Percentiles rank a stretch among this genome's conserved stretches.
These are phyloP conservation scores for Aelia acuminata DNA, from an alignment of 2,888 invertebrate genomes.

Conservation along the genomic window DNA sequence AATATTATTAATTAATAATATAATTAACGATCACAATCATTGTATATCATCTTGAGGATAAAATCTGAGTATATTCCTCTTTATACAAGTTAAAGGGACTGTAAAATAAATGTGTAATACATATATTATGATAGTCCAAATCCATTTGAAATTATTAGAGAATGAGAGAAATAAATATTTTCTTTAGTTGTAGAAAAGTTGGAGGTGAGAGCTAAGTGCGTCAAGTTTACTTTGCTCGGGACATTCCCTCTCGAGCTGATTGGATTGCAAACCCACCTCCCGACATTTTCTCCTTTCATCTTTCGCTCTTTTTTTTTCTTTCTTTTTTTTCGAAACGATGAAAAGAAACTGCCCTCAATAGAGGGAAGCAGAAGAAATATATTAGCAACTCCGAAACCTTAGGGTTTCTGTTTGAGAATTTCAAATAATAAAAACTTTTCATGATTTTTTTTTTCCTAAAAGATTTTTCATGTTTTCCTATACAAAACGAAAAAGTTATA, in stretches of 20 bases:
- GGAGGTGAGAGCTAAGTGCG: not conserved
- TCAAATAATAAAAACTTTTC: not conserved
- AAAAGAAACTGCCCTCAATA: not conserved
- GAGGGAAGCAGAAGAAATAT: not conserved
- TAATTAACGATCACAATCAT: too few relatives aligned
- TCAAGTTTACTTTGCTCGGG: not conserved
- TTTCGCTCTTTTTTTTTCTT: constrained; percentile 10
- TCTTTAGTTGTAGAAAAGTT: not conserved
- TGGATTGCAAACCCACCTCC: not conserved
- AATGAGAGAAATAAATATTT: not conserved
- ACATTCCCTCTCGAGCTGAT: not conserved
- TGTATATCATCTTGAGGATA: too few relatives aligned
- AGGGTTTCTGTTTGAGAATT: not conserved
- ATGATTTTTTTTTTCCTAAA: not conserved
- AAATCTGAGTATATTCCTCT: too few relatives aligned
- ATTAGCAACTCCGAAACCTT: not conserved
- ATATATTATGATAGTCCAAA: not conserved
- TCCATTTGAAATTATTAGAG: not conserved
- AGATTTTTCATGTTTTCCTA: not conserved
- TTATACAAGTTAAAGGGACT: too few relatives aligned
- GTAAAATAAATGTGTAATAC: not conserved
- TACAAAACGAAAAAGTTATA: not conserved
- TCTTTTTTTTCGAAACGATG: not conserved
- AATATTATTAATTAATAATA: too few relatives aligned
- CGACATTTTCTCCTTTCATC: constrained; percentile 19